Percentiles rank a stretch among this genome's conserved stretches.
Conservation (phyloP, 2,888 invertebrate genomes). For the Dermolepida albohirtum region DNA sequence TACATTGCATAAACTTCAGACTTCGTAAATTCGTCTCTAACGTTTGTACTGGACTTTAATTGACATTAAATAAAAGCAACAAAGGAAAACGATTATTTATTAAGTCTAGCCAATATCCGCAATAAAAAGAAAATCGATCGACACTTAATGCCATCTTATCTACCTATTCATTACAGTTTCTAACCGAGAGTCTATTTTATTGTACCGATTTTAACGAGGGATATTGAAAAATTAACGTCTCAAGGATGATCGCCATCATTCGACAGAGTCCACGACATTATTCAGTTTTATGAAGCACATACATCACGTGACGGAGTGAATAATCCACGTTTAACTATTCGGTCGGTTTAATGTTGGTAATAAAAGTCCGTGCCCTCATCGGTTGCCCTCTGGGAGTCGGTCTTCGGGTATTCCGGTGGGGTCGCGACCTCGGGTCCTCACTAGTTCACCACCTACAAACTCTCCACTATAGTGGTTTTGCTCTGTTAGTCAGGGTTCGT, state of each 20-base stretch:
- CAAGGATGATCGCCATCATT: constrained; percentile 15
- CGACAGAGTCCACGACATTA: constrained; percentile 28
- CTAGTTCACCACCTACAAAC: constrained; percentile 18
- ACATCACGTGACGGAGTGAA: constrained; percentile 37
- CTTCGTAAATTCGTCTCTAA: too few species aligned
- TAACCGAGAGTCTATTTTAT: too few species aligned
- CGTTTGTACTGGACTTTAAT: too few species aligned
- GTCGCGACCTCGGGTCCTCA: constrained; percentile 31
- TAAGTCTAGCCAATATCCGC: too few species aligned
- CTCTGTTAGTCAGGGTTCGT: constrained; percentile 7
- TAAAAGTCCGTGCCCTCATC: constrained; percentile 36
- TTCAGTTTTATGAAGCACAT: constrained; percentile 40
- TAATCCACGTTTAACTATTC: constrained; percentile 42
- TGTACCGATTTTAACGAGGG: too few species aligned
- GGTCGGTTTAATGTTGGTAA: constrained; percentile 38
- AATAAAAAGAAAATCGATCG: too few species aligned
- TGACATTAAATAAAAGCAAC: too few species aligned
- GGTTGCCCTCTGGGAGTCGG: constrained; percentile 35
- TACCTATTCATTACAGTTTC: too few species aligned
- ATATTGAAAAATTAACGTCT: constrained; percentile 31
- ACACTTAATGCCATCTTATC: too few species aligned
- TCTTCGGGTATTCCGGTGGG: constrained; percentile 25
- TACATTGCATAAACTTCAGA: too few species aligned
- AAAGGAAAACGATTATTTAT: too few species aligned
- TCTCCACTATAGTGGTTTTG: background rate